Evolutionary conservation across 2,797 vertebrate species (phyloP).

Genomic region (Pantherophis alleghaniensis): DNA sequence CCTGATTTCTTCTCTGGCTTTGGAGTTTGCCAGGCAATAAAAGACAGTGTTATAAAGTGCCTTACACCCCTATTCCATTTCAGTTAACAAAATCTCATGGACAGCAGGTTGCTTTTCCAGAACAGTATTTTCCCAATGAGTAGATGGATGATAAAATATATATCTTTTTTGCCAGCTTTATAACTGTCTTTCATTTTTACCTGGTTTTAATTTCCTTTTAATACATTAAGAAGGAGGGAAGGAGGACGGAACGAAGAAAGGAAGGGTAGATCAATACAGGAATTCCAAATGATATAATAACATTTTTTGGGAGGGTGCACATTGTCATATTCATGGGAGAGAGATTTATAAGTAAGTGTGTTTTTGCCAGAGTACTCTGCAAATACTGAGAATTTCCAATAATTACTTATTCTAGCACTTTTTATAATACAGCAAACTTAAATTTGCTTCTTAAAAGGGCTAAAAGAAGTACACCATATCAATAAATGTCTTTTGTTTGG

Average conservation of each 20-base stretch:
- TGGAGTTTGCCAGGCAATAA: background rate
- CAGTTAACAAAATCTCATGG: background rate
- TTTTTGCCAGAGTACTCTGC: background rate
- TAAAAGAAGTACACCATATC: background rate
- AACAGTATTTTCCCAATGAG: background rate
- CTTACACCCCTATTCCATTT: background rate
- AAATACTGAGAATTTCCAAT: background rate
- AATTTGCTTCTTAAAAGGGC: background rate
- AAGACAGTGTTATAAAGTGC: background rate
- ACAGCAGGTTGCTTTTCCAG: background rate
- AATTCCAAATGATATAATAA: background rate
- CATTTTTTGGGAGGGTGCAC: too few relatives aligned
- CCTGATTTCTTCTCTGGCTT: background rate
- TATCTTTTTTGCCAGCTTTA: background rate
- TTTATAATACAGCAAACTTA: background rate
- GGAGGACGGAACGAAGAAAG: background rate
- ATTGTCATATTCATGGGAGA: background rate
- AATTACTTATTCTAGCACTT: background rate
- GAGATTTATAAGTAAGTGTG: background rate
- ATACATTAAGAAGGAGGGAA: background rate
- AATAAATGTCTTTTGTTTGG: background rate
- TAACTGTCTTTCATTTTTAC: background rate
- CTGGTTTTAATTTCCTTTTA: background rate
- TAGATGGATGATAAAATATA: background rate
- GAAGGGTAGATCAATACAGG: background rate